Evolutionary conservation across 2,113 vertebrate genomes (phyloP).

Genomic region (Choloepus hoffmanni): DNA sequence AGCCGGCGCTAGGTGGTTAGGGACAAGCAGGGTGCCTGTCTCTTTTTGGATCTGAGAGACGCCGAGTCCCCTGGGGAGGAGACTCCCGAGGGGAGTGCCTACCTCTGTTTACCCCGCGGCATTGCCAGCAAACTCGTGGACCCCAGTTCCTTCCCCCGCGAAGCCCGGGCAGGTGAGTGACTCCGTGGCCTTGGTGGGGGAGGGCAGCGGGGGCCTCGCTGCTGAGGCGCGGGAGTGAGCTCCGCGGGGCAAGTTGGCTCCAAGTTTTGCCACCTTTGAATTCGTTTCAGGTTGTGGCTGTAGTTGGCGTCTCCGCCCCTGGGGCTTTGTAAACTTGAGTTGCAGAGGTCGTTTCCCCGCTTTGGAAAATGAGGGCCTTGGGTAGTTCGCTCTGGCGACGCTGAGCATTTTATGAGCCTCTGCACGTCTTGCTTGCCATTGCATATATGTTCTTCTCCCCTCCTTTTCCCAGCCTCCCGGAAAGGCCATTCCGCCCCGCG

Average conservation of each 20-base stretch:
- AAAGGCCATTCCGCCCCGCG: constrained; percentile 29
- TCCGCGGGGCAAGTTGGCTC: background rate
- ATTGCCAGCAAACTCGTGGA: background rate
- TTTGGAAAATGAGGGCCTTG: background rate
- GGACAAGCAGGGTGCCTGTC: accelerated
- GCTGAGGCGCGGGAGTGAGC: background rate
- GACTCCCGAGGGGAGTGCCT: background rate
- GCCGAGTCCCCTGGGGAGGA: background rate
- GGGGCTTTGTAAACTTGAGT: background rate
- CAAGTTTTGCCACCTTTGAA: constrained; percentile 38
- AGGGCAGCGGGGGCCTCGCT: background rate
- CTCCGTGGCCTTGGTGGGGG: background rate
- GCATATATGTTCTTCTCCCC: background rate
- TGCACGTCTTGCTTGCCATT: background rate
- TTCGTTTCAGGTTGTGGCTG: background rate
- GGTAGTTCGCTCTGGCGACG: background rate
- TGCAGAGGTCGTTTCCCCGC: background rate
- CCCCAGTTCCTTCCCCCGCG: background rate
- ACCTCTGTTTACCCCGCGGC: background rate
- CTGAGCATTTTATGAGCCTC: background rate
- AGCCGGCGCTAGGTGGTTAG: background rate
- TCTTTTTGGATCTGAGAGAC: background rate
- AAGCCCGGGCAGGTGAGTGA: constrained; percentile 66
- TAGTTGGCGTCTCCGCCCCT: background rate
- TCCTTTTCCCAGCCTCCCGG: constrained; percentile 35